These are phyloP conservation scores for Tolypeutes matacus DNA, from an alignment of 2,797 vertebrate genomes.

Conservation along the genomic window DNA sequence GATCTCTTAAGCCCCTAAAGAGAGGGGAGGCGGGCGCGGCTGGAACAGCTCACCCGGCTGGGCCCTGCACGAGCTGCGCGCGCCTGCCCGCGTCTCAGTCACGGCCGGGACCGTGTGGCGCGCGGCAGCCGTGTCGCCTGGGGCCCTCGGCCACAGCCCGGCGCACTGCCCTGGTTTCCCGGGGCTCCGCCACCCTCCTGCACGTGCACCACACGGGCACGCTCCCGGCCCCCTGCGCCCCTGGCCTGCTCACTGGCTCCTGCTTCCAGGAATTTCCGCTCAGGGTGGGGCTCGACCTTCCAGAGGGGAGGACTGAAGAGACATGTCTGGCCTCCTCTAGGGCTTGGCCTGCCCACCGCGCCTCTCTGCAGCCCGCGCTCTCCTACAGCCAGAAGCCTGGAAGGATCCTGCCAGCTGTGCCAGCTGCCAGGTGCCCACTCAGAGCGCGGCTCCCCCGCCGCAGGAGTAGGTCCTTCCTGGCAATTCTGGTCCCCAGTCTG, in stretches of 20 bases:
- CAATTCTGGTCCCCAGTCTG: no score
- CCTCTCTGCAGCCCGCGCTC: not conserved
- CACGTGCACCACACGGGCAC: not conserved
- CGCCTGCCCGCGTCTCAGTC: not conserved
- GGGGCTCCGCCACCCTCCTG: not conserved
- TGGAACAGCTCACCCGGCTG: not conserved
- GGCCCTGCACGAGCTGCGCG: not conserved
- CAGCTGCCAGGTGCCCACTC: not conserved
- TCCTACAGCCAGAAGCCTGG: not conserved
- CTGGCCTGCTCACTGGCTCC: no score
- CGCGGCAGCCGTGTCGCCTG: not conserved
- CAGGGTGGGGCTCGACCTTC: not conserved
- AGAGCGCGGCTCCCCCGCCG: not conserved
- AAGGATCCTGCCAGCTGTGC: not conserved
- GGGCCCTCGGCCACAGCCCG: not conserved
- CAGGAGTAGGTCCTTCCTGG: fast-evolving
- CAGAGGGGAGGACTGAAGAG: not conserved
- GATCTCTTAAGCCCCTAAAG: not conserved
- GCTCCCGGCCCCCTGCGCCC: not conserved
- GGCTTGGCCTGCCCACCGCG: not conserved
- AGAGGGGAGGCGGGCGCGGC: fast-evolving
- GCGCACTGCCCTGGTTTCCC: no score
- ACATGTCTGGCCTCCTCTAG: not conserved
- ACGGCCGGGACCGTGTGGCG: not conserved
- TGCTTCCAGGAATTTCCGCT: not conserved